Percentiles rank a stretch among this genome's conserved stretches.
Conservation (phyloP, 2,113 vertebrate species). For the Chionomys nivalis region DNA sequence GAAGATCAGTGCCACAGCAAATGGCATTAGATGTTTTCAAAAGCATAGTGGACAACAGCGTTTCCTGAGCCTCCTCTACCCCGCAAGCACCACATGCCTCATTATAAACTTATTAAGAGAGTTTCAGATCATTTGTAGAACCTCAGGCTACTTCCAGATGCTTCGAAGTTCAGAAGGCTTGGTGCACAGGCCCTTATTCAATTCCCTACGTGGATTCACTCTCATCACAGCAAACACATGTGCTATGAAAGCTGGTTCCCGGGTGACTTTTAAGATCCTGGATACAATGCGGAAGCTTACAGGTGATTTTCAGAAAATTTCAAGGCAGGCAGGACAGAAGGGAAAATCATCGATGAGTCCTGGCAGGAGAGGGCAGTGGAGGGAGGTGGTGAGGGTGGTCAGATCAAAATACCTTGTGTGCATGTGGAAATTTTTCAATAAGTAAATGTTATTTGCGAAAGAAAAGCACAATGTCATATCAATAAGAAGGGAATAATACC, state of each 20-base stretch:
- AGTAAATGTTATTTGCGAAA: neutral
- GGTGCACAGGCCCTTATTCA: neutral
- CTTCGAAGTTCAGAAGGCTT: neutral
- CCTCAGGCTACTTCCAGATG: neutral
- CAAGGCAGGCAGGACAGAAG: neutral
- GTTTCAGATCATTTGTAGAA: neutral
- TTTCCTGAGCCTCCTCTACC: neutral
- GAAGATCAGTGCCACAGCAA: neutral
- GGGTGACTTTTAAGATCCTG: conserved; percentile 4
- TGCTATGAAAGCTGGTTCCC: conserved; percentile 38
- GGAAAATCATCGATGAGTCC: neutral
- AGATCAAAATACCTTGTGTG: neutral
- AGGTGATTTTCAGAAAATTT: neutral
- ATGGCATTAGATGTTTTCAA: neutral
- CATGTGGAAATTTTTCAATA: too few species aligned
- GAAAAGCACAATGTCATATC: neutral
- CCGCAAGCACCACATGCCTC: neutral
- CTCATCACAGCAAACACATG: neutral
- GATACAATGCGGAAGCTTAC: neutral
- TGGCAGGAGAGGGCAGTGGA: neutral
- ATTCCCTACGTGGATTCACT: neutral
- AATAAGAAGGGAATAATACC: neutral
- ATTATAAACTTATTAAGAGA: conserved; percentile 19
- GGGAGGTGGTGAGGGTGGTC: neutral
- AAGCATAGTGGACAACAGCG: neutral